phyloP scores from a whole-genome alignment of 1,140 invertebrate genomes.

The Bicyclus anynana region DNA sequence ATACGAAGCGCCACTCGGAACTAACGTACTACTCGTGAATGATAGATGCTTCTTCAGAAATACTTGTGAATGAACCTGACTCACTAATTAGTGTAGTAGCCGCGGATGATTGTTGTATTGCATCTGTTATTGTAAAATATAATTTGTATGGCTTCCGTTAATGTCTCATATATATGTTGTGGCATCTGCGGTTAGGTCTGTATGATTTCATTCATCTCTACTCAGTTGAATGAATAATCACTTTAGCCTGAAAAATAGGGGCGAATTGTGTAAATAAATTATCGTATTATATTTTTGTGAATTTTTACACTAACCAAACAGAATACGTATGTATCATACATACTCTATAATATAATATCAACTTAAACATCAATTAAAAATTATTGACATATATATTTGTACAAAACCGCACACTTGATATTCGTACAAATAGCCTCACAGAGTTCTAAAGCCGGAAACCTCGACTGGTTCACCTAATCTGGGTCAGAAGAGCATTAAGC shows the following conservation, averaged over 20 bases:
- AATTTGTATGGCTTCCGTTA: conserved; percentile 6
- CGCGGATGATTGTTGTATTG: not conserved
- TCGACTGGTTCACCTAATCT: not conserved
- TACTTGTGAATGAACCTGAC: conserved; percentile 27
- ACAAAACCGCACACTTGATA: too few relatives aligned
- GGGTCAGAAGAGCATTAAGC: not conserved
- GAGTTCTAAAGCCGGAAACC: not conserved
- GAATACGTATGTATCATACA: too few relatives aligned
- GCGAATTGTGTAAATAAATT: too few relatives aligned
- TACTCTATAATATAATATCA: too few relatives aligned
- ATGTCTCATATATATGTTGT: not conserved
- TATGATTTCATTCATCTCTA: too few relatives aligned
- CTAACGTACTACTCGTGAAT: conserved; percentile 12
- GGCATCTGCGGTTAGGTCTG: not conserved
- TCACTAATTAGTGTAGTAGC: conserved; percentile 7
- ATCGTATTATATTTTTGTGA: too few relatives aligned
- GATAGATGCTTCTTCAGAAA: conserved; percentile 24
- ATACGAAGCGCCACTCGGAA: conserved; percentile 27
- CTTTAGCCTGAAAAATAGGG: too few relatives aligned
- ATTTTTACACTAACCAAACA: too few relatives aligned
- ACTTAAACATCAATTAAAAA: too few relatives aligned
- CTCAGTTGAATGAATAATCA: too few relatives aligned
- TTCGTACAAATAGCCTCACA: too few relatives aligned
- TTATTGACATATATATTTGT: too few relatives aligned
- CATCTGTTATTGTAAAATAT: not conserved